Percentiles rank a stretch among this genome's conserved stretches.
Evolutionary conservation across 1,140 invertebrate species (phyloP).

Genomic region (Sitobion miscanthi): DNA sequence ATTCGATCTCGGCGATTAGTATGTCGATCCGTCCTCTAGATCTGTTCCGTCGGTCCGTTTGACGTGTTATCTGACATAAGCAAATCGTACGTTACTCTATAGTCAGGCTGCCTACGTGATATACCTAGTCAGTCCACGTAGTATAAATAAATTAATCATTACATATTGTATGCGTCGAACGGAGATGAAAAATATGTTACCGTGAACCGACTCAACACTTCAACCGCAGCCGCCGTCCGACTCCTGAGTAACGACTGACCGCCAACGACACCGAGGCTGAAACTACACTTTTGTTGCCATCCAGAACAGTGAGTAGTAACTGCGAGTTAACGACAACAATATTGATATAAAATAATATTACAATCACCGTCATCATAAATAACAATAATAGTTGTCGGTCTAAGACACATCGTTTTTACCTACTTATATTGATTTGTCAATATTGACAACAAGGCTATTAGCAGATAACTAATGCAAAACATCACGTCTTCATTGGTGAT

Average conservation of each 20-base stretch:
- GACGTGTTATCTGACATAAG: neutral
- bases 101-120: neutral
- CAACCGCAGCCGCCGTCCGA: neutral
- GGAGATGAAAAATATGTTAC: constrained; percentile 1
- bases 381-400: neutral
- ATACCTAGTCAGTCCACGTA: neutral
- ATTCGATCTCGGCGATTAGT: neutral
- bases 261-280: neutral
- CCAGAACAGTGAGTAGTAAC: neutral
- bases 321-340: neutral
- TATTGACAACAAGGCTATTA: constrained; percentile 27
- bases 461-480: neutral
- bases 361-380: neutral
- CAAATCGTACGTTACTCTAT: neutral
- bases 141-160: neutral
- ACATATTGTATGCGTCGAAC: neutral
- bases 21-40: neutral
- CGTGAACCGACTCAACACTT: neutral
- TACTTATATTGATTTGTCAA: neutral
- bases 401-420: neutral
- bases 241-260: neutral
- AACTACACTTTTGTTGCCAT: neutral
- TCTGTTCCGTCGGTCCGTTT: neutral
- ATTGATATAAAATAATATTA: neutral
- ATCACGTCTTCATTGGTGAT: neutral